Conservation (phyloP, 2,888 invertebrate genomes). For the Phaedon cochleariae region DNA sequence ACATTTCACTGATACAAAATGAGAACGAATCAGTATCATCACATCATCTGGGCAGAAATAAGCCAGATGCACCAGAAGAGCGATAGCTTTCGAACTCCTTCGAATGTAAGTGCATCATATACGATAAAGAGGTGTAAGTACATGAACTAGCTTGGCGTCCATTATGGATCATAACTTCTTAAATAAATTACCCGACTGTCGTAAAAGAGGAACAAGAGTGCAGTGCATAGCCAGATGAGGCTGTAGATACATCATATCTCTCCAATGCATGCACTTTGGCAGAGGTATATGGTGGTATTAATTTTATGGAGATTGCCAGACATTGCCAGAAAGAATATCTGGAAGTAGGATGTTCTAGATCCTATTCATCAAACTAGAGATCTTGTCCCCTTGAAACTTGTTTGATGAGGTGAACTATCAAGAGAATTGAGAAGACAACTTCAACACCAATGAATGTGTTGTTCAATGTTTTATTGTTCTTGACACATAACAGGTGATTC, state of each 20-base stretch:
- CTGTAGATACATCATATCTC: conserved; percentile 30
- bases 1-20: no score
- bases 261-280: conserved; percentile 31
- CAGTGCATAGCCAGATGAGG: conserved; percentile 22
- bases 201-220: conserved; percentile 30
- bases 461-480: no score
- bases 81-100: conserved; percentile 25
- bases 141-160: conserved; percentile 28
- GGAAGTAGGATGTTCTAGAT: background rate
- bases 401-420: no score
- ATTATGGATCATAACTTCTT: conserved; percentile 30
- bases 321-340: conserved; percentile 16
- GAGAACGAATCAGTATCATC: background rate
- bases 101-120: conserved; percentile 20
- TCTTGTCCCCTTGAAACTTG: no score
- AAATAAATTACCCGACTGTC: conserved; percentile 32
- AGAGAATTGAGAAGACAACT: no score
- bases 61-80: conserved; percentile 16
- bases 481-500: no score
- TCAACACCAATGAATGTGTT: no score
- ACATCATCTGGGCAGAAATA: background rate
- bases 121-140: conserved; percentile 34
- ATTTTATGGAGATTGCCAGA: conserved; percentile 38
- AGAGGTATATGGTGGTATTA: conserved; percentile 33
- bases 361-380: no score